Percentiles rank a stretch among this genome's conserved stretches.
Evolutionary conservation across 2,888 invertebrate species (phyloP).

Genomic region (Pristionchus exspectatus): DNA sequence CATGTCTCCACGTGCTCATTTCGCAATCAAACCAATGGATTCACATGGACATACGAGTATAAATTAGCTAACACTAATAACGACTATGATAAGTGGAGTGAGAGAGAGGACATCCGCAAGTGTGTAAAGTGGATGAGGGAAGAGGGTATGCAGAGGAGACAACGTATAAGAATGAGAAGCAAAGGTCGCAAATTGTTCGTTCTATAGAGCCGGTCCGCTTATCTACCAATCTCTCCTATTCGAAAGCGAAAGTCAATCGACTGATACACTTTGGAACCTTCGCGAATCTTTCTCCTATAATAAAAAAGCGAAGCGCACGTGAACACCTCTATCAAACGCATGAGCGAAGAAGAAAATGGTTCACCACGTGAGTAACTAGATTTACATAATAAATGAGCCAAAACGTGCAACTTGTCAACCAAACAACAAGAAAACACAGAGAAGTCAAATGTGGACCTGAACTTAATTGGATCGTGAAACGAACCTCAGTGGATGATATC

Average conservation of each 20-base stretch:
- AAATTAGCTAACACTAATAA: neutral
- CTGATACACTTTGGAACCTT: constrained; percentile 48
- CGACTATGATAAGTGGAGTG: neutral
- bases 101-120: neutral
- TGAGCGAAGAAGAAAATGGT: neutral
- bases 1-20: constrained; percentile 12
- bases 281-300: constrained; percentile 10
- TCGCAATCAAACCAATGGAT: neutral
- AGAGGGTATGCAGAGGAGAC: neutral
- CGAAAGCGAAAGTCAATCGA: constrained; percentile 37
- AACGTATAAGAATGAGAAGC: constrained; percentile 25
- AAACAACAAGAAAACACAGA: neutral
- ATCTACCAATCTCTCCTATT: neutral
- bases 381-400: neutral
- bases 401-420: neutral
- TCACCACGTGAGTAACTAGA: neutral
- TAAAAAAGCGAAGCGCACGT: neutral
- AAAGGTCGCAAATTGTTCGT: constrained; percentile 34
- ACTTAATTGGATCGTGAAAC: neutral
- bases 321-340: neutral
- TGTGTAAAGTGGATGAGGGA: constrained; percentile 26
- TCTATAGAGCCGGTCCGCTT: constrained; percentile 42
- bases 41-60: constrained; percentile 1
- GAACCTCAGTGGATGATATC: constrained; percentile 20
- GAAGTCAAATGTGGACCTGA: neutral